phyloP scores from a whole-genome alignment of 1,140 invertebrate species.

The Rhagoletis zephyria region DNA sequence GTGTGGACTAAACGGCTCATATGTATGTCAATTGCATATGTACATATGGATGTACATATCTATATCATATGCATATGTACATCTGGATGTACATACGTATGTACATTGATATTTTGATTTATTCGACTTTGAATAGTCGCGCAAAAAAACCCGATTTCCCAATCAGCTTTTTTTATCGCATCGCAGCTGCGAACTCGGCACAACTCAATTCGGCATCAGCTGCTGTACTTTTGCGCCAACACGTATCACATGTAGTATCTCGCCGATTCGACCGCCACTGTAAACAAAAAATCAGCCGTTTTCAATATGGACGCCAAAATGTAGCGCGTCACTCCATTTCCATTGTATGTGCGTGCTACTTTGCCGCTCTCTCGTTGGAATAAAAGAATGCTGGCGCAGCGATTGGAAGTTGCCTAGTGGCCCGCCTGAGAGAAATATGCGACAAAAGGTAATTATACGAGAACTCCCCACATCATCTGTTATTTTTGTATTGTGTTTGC shows the following conservation, averaged over 20 bases:
- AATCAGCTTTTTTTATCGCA: slow-evolving; percentile 35
- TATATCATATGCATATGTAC: too few relatives aligned
- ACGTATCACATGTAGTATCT: slow-evolving; percentile 43
- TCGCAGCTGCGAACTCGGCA: slow-evolving; percentile 35
- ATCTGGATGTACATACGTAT: too few relatives aligned
- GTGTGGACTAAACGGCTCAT: too few relatives aligned
- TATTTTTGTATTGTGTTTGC: slow-evolving; percentile 46
- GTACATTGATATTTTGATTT: too few relatives aligned
- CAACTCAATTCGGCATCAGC: slow-evolving; percentile 29
- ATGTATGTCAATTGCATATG: too few relatives aligned
- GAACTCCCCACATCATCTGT: slow-evolving; percentile 35
- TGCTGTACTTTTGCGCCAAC: slow-evolving; percentile 51
- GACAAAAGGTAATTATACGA: neutral
- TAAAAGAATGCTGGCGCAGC: slow-evolving; percentile 35
- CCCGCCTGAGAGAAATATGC: slow-evolving; percentile 6
- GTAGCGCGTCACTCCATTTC: slow-evolving; percentile 45
- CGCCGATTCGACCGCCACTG: slow-evolving; percentile 36
- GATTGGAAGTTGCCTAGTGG: neutral
- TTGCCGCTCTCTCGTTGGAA: slow-evolving; percentile 9
- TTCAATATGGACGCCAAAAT: slow-evolving; percentile 49
- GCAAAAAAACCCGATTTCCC: neutral
- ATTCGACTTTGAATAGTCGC: neutral
- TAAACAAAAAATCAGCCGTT: slow-evolving; percentile 52
- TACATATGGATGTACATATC: too few relatives aligned
- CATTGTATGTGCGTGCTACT: neutral